Base-by-base conservation (phyloP, 1,140 invertebrate species). In the Platyscapa corneri region DNA sequence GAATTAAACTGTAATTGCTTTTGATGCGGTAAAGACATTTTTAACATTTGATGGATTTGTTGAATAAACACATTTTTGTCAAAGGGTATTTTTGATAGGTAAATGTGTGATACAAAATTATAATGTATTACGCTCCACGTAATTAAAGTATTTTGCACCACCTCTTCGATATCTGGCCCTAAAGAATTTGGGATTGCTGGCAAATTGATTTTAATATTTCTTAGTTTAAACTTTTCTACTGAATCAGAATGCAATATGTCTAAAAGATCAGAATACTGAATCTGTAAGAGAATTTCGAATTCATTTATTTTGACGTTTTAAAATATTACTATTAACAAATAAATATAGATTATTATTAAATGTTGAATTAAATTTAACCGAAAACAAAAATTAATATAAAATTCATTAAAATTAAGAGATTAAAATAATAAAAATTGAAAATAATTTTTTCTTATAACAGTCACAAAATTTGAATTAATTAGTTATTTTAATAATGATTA, bases 181-280 rank as follows among this genome's bases (percentile, higher is more conserved):
- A 7, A n/a, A 74, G 16, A 0, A 42, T 74, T 65, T 83, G 67
- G 53, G 18, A 83, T 60, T 1, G 32, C 12, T 75, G 53, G 72
- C 16, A 60, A n/a, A 37, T 7, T 27, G 0, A 83, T 3, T 6
- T 23, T 56, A 53, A 80, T 72, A 14, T 80, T 64, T 12, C 0
- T 79, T 23, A 79, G 8, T 32, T 60, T 60, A 39, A 65, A 76
- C 12, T 79, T 60, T 23, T 77, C 74, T n/a, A 23, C 27, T 65
- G 67, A 37, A 39, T 74, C 37, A 30, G 46, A 39, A 75, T 60
- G 46, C 12, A 82, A 46, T 75, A 39, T 64, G 34, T 70, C 23
- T 14, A 84, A 39, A 0, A 78, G 3, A 0, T 56, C 37, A 6
- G n/a, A 32, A 49, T 78, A 84, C 3, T 78, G 42, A 0, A 27